phyloP scores from a whole-genome alignment of 1,140 invertebrate genomes.

The Aphaenogaster rudis region DNA sequence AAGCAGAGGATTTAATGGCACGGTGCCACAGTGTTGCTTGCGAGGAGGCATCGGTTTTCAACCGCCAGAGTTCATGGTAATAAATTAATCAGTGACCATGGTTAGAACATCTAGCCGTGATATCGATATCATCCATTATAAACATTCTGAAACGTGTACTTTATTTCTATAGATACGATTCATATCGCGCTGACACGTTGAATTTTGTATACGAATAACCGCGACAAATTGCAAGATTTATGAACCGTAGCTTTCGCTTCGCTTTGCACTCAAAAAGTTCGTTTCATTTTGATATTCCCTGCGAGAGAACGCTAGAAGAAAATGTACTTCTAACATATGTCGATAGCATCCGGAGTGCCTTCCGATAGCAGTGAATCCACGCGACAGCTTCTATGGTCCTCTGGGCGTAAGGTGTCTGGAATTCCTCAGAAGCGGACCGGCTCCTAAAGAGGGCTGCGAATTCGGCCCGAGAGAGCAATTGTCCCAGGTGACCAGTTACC shows the following conservation, averaged over 20 bases:
- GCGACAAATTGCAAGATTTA: neutral
- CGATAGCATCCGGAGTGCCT: conserved; percentile 94
- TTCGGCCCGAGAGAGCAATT: conserved; percentile 92
- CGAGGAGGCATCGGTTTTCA: conserved; percentile 89
- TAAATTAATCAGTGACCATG: neutral
- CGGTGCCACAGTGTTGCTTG: conserved; percentile 93
- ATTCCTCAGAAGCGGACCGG: conserved; percentile 91
- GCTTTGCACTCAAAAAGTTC: neutral
- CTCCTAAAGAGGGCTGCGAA: conserved; percentile 90
- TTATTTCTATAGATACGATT: neutral
- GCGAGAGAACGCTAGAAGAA: neutral
- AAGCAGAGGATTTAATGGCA: conserved; percentile 92
- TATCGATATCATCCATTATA: neutral
- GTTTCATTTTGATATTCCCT: neutral
- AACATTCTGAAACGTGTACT: neutral
- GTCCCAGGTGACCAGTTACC: conserved; percentile 94
- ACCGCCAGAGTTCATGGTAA: conserved; percentile 89
- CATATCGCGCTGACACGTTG: neutral
- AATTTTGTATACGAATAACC: neutral
- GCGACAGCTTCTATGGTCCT: conserved; percentile 91
- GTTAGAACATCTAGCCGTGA: neutral
- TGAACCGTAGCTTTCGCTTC: neutral
- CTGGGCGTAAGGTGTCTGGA: conserved; percentile 92
- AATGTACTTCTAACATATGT: conserved; percentile 25
- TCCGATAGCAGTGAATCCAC: conserved; percentile 91